These are phyloP conservation scores for Sphaerodactylus townsendi DNA, from an alignment of 2,113 vertebrate species.

Conservation along the genomic window DNA sequence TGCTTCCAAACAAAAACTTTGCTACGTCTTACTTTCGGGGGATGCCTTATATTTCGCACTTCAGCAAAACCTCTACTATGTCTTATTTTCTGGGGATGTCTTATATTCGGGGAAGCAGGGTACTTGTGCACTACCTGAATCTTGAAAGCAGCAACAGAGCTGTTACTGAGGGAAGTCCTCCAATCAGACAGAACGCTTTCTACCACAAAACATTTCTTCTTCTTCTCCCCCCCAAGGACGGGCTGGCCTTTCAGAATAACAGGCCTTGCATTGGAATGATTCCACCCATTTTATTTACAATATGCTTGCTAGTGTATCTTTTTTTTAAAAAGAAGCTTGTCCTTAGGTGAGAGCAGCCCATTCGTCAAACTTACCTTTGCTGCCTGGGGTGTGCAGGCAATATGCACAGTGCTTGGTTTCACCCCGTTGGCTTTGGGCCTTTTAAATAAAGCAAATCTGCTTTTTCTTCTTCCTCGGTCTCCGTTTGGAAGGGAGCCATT, in stretches of 20 bases:
- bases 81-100: no score
- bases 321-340: not conserved
- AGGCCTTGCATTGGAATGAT: not conserved
- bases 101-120: no score
- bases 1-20: no score
- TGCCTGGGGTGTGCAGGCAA: slow-evolving; percentile 96
- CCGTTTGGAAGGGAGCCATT: slow-evolving; percentile 98
- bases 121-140: no score
- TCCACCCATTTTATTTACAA: not conserved
- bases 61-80: no score
- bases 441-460: slow-evolving; percentile 95
- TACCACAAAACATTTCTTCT: no score
- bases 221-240: not conserved
- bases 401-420: slow-evolving; percentile 96
- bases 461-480: slow-evolving; percentile 96
- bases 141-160: no score
- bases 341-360: not conserved
- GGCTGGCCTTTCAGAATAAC: not conserved
- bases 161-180: no score
- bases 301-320: not conserved
- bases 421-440: slow-evolving; percentile 97
- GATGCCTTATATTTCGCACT: no score
- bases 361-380: slow-evolving; percentile 86
- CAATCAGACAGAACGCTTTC: no score
- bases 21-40: no score